Conservation (phyloP, 1,140 invertebrate genomes). For the Diorhabda carinulata region DNA sequence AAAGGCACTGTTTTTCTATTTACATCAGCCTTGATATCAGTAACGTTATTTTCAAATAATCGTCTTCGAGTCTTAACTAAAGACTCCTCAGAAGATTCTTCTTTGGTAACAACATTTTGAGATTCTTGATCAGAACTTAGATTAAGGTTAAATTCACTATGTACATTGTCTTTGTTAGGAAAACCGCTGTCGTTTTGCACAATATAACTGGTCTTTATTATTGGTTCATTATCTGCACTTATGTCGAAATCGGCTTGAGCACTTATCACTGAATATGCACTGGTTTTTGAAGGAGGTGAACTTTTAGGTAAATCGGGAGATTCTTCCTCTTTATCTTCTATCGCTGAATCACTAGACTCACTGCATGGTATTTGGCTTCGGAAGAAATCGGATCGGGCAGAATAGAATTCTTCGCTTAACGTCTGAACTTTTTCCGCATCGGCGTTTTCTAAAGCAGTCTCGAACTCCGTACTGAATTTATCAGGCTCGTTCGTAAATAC, state of each 20-base stretch:
- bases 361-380: constrained; percentile 38
- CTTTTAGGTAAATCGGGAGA: constrained; percentile 45
- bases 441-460: constrained; percentile 37
- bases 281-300: constrained; percentile 31
- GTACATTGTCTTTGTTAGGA: constrained; percentile 4
- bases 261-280: constrained; percentile 6
- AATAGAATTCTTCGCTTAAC: constrained; percentile 34
- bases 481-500: constrained; percentile 36
- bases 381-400: constrained; percentile 47
- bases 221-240: constrained; percentile 17
- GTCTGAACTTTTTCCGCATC: constrained; percentile 17
- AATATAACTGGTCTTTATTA: background rate
- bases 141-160: constrained; percentile 8
- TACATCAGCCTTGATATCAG: constrained; percentile 35
- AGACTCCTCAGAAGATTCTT: constrained; percentile 27
- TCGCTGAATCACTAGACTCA: constrained; percentile 26
- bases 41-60: constrained; percentile 39
- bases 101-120: constrained; percentile 45
- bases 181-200: constrained; percentile 11
- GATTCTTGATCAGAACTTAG: constrained; percentile 28
- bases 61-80: constrained; percentile 39
- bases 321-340: constrained; percentile 31
- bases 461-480: constrained; percentile 37
- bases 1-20: constrained; percentile 33
- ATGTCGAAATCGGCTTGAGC: constrained; percentile 4